These are phyloP conservation scores for Hyles vespertilio DNA, from an alignment of 1,140 invertebrate species.

Conservation along the genomic window DNA sequence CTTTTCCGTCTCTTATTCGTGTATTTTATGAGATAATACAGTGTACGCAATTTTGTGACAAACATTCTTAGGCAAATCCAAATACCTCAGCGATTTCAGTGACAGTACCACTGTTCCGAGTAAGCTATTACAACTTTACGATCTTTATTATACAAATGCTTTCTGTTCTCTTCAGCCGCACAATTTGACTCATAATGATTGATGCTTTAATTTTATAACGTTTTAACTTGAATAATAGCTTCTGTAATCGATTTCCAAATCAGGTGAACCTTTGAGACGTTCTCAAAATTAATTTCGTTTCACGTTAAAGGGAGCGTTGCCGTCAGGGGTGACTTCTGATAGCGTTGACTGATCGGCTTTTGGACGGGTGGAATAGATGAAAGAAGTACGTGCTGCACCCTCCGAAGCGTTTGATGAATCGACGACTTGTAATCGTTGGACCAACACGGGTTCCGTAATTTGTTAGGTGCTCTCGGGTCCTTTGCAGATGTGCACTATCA, in stretches of 20 bases:
- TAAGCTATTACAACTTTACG: no score
- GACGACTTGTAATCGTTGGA: slow-evolving; percentile 59
- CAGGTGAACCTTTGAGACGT: slow-evolving; percentile 7
- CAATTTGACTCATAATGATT: no score
- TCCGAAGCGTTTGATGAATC: slow-evolving; percentile 56
- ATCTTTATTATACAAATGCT: no score
- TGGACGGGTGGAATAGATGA: slow-evolving; percentile 56
- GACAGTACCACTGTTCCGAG: no score
- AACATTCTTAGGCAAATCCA: no score
- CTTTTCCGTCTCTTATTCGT: no score
- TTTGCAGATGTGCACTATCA: slow-evolving; percentile 48
- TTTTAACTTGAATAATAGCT: slow-evolving; percentile 5
- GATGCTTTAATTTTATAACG: background rate
- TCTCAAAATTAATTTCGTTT: slow-evolving; percentile 52
- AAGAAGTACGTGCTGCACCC: slow-evolving; percentile 52
- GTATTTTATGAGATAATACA: no score
- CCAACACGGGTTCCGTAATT: slow-evolving; percentile 58
- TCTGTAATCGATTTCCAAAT: slow-evolving; percentile 1
- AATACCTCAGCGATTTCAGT: no score
- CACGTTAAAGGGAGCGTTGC: slow-evolving; percentile 33
- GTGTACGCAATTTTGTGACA: no score
- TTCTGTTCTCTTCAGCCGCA: no score
- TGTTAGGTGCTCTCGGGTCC: slow-evolving; percentile 41
- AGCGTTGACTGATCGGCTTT: slow-evolving; percentile 61
- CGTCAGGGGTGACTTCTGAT: slow-evolving; percentile 39